phyloP scores from a whole-genome alignment of 2,888 invertebrate genomes.

The Adelphocoris suturalis region DNA sequence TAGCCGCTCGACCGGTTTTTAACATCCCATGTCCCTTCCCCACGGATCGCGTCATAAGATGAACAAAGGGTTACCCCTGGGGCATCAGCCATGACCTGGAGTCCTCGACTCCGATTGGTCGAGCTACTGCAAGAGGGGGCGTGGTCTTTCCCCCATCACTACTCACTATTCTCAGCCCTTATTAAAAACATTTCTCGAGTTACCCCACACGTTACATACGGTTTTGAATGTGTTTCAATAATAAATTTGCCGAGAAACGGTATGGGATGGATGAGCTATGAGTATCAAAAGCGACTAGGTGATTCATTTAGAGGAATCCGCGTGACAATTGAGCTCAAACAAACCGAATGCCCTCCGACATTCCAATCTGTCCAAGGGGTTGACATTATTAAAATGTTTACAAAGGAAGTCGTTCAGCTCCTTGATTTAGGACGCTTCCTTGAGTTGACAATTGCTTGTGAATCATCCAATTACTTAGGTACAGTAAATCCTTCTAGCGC shows the following conservation, averaged over 20 bases:
- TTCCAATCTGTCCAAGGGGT: constrained; percentile 23
- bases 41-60: neutral
- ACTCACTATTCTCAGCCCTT: neutral
- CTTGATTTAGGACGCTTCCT: constrained; percentile 18
- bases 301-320: constrained; percentile 37
- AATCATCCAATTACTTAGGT: neutral
- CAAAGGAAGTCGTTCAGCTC: constrained; percentile 2
- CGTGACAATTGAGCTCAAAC: neutral
- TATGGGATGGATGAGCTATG: neutral
- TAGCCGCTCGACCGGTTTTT: constrained; percentile 64
- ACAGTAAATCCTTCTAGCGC: neutral
- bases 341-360: constrained; percentile 26
- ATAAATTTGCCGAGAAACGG: constrained; percentile 18
- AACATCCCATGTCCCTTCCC: constrained; percentile 20
- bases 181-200: constrained; percentile 58
- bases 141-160: constrained; percentile 49
- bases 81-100: constrained; percentile 53
- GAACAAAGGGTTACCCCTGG: constrained; percentile 62
- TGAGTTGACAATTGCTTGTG: neutral
- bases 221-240: constrained; percentile 48
- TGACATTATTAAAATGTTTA: constrained; percentile 51
- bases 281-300: constrained; percentile 6
- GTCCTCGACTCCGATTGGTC: constrained; percentile 30
- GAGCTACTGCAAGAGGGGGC: constrained; percentile 56
- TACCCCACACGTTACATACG: neutral